Evolutionary conservation across 2,797 vertebrate species (phyloP).

Genomic region (Phrynocephalus vlangalii): DNA sequence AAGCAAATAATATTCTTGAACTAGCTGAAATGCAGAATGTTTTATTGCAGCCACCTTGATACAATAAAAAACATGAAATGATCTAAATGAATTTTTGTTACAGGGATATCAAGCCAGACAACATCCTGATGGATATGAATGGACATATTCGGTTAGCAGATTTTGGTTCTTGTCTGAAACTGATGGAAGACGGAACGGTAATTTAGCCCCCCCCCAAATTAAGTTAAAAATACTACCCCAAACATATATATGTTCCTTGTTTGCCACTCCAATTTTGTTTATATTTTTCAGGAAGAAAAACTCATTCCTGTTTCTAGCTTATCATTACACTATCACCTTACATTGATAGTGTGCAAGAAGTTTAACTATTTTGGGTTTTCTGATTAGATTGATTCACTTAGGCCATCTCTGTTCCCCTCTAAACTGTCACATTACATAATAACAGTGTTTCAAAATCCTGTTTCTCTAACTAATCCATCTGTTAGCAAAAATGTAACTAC

Average conservation of each 20-base stretch:
- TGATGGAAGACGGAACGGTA: conserved; percentile 98
- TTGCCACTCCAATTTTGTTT: neutral
- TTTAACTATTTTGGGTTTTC: neutral
- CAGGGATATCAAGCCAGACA: conserved; percentile 98
- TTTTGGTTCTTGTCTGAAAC: conserved; percentile 97
- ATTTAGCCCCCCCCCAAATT: conserved; percentile 57
- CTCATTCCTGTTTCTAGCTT: conserved; percentile 5
- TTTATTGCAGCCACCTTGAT: conserved; percentile 2
- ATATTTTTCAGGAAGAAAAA: conserved; percentile 2
- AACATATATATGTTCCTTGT: conserved; percentile 2
- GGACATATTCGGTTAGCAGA: conserved; percentile 98
- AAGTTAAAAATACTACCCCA: neutral
- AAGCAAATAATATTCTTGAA: too few species aligned
- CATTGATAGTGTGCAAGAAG: neutral
- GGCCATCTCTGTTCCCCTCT: neutral
- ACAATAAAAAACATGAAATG: neutral
- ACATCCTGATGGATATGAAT: conserved; percentile 97
- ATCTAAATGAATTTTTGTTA: conserved; percentile 59
- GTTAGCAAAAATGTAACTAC: neutral
- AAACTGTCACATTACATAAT: neutral
- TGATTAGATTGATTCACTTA: neutral
- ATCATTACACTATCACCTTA: neutral
- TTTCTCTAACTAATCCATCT: neutral
- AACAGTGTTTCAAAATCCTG: neutral
- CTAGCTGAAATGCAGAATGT: neutral